Base-by-base conservation (phyloP, 2,888 invertebrate species). In the Synanthedon formicaeformis region DNA sequence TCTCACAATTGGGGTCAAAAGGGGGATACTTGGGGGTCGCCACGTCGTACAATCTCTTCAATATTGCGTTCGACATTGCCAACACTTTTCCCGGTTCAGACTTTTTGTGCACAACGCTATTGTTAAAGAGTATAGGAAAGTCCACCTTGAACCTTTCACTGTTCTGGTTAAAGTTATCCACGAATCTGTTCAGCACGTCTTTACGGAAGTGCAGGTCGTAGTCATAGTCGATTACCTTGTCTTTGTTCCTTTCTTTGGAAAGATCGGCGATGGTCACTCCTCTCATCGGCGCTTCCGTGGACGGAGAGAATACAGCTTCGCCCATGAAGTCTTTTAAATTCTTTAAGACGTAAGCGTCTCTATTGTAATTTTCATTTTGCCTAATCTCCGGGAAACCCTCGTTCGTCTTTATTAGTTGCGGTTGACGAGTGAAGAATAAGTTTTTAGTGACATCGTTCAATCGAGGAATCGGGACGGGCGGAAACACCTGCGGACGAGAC, bases 111-210 rank as follows among this genome's bases (percentile, higher is more conserved):
- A 81, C 71, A 10, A 84, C 69, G 51, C 78, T 82, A 45, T 65
- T 82, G 59, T 86, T 85, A 58, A 77, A 82, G 57, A 86, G 41
- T 41, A 86, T 61, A 16, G 86, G 86, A 48, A 81, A 83, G 55
- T 81, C 75, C 0, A 73, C 75, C 62, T 75, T 79, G 58, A 77
- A 81, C 50, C 73, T 65, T 40, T 79, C 80, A 48, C 75, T 78
- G 61, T 84, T 75, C 58, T 75, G 75, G 57, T 84, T 82, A 61
- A 82, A 83, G 57, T 78, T 81, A 41, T 82, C 77, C 1, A 83
- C 76, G 57, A 84, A 85, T 49, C 73, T 71, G 54, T 69, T 71
- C 41, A 84, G 55, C 6, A 81, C 65, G 11, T 81, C 78, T 59
- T 75, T 78, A 2, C 74, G 74, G 60, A 77, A 78, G 34, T 74